Percentiles rank a stretch among this genome's conserved stretches.
Evolutionary conservation across 2,888 invertebrate species (phyloP).

Genomic region (Sceliomorpha sp.): DNA sequence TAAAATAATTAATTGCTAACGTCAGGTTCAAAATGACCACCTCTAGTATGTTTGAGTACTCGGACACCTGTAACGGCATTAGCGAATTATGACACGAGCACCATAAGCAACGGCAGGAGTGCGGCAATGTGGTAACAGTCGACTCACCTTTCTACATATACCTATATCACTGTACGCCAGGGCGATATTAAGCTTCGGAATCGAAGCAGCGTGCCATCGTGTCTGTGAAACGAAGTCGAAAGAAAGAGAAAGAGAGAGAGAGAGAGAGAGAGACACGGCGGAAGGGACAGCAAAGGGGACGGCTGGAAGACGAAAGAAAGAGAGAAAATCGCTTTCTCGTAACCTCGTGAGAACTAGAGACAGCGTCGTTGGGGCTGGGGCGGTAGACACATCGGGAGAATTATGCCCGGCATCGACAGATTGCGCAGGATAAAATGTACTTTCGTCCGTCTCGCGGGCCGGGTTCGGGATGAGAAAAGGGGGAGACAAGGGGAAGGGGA

Average conservation of each 20-base stretch:
- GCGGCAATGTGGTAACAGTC: too few species aligned
- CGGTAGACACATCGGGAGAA: conserved; percentile 26
- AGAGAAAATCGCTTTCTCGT: conserved; percentile 73
- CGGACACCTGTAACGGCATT: too few species aligned
- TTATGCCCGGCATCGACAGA: conserved; percentile 27
- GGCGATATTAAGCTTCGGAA: conserved; percentile 32
- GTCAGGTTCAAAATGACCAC: too few species aligned
- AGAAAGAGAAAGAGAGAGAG: conserved; percentile 1
- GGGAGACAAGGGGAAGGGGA: background rate
- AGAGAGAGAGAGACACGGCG: conserved; percentile 2
- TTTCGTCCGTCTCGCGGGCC: conserved; percentile 19
- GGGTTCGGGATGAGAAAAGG: conserved; percentile 22
- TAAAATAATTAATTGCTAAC: too few species aligned
- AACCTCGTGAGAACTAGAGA: conserved; percentile 76
- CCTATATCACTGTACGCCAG: conserved; percentile 54
- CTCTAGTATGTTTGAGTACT: too few species aligned
- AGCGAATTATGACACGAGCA: too few species aligned
- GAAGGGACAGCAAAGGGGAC: conserved; percentile 16
- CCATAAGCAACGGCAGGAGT: too few species aligned
- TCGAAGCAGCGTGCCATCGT: conserved; percentile 28
- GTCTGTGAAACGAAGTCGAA: conserved; percentile 37
- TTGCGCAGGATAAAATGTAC: conserved; percentile 49
- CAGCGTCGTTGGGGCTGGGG: conserved; percentile 59
- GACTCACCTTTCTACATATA: too few species aligned
- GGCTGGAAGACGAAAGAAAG: conserved; percentile 23